These are phyloP conservation scores for Strigops habroptila DNA, from an alignment of 2,113 vertebrate species.

Conservation along the genomic window DNA sequence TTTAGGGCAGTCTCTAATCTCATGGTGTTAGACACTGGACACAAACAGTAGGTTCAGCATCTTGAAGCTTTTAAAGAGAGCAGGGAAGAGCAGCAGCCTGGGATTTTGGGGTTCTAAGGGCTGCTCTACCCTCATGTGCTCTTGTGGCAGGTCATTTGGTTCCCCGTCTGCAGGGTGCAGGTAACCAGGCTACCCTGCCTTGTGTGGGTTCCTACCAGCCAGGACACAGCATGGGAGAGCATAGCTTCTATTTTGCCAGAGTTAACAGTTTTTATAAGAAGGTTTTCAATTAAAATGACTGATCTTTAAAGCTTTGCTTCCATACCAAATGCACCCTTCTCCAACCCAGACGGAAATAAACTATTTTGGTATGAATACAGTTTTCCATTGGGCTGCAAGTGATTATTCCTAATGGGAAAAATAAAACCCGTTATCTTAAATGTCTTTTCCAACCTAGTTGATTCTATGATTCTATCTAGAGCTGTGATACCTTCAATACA, in stretches of 20 bases:
- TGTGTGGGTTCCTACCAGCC: neutral
- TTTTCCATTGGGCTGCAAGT: neutral
- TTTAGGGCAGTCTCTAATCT: neutral
- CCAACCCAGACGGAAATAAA: neutral
- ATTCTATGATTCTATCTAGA: neutral
- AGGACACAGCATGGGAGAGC: neutral
- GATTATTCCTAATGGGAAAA: neutral
- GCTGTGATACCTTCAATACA: neutral
- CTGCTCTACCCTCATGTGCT: neutral
- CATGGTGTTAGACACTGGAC: accelerated
- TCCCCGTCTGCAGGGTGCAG: neutral
- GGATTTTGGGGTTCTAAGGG: neutral
- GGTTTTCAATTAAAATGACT: neutral
- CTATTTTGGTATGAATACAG: neutral
- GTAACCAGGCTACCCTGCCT: neutral
- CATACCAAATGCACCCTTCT: neutral
- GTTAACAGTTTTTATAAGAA: neutral
- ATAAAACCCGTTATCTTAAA: neutral
- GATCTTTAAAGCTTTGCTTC: neutral
- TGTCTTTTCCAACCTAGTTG: neutral
- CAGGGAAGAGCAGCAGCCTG: neutral
- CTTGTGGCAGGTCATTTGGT: neutral
- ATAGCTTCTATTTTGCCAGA: neutral
- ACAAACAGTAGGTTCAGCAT: neutral
- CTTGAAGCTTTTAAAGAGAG: neutral